These are phyloP conservation scores for Ancistrus triradiatus DNA, from an alignment of 2,113 vertebrate species.

Conservation along the genomic window DNA sequence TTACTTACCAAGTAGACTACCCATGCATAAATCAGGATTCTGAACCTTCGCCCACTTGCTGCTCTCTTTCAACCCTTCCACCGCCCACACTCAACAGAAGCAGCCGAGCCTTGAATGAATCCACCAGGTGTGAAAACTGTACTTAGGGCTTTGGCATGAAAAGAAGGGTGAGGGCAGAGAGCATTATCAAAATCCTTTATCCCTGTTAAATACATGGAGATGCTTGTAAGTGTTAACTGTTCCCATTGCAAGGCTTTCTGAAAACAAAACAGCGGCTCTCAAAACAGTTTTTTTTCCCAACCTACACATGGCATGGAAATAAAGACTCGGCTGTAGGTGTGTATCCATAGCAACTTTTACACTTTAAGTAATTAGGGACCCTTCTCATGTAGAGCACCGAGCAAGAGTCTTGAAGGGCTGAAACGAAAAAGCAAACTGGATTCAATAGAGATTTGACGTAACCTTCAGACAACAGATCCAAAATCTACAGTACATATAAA, in stretches of 20 bases:
- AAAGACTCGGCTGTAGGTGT: slow-evolving; percentile 38
- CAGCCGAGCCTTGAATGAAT: slow-evolving; percentile 6
- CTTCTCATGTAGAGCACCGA: slow-evolving; percentile 4
- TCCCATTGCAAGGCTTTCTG: slow-evolving; percentile 7
- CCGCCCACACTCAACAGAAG: slow-evolving; percentile 21
- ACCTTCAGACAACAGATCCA: too few relatives aligned
- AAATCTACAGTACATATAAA: too few relatives aligned
- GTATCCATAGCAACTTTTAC: slow-evolving; percentile 46
- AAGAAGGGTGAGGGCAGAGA: neutral
- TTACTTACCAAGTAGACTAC: neutral
- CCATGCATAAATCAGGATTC: slow-evolving; percentile 27
- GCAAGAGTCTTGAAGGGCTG: slow-evolving; percentile 2
- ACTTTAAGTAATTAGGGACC: slow-evolving; percentile 37
- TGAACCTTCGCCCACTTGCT: slow-evolving; percentile 29
- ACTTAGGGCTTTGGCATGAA: slow-evolving; percentile 9
- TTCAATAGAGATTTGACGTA: too few relatives aligned
- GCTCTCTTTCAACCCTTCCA: slow-evolving; percentile 9
- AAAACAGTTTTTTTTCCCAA: slow-evolving; percentile 16
- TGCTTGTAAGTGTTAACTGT: neutral
- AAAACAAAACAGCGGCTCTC: slow-evolving; percentile 12
- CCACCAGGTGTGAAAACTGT: slow-evolving; percentile 12
- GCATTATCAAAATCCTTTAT: neutral
- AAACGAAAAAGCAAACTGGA: slow-evolving; percentile 8
- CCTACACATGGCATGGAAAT: slow-evolving; percentile 26
- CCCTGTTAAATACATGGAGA: neutral